A percentile compares a stretch with the other conserved stretches of the same genome.
Conservation (phyloP, 2,888 invertebrate species). For the Polydrusus cervinus region DNA sequence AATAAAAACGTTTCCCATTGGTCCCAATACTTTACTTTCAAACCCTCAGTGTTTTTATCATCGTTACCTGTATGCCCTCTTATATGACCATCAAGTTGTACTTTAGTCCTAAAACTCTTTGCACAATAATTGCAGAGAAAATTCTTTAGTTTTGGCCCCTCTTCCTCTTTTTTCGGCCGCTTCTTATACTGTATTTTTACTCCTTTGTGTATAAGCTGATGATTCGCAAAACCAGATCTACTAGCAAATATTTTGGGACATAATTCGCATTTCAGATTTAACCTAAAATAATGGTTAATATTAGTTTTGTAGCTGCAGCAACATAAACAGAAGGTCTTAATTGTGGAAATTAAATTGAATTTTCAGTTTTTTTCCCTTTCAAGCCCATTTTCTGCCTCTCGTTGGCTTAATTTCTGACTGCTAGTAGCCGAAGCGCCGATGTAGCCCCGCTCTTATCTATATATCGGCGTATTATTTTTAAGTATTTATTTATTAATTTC, state of each 20-base stretch:
- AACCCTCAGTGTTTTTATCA: neutral
- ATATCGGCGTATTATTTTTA: too few relatives aligned
- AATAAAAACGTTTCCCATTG: too few relatives aligned
- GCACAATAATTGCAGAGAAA: conserved; percentile 56
- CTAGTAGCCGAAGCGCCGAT: too few relatives aligned
- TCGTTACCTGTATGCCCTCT: conserved; percentile 53
- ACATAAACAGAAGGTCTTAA: too few relatives aligned
- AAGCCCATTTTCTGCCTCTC: too few relatives aligned
- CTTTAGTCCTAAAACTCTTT: conserved; percentile 55
- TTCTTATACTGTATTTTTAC: conserved; percentile 56
- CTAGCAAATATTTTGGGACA: conserved; percentile 59
- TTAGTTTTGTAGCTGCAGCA: neutral
- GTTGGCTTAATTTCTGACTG: too few relatives aligned
- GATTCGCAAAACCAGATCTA: conserved; percentile 58
- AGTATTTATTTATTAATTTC: too few relatives aligned
- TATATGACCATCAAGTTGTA: conserved; percentile 54
- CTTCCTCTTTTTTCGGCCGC: conserved; percentile 50
- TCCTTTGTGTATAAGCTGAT: conserved; percentile 58
- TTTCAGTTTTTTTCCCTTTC: too few relatives aligned
- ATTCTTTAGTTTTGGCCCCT: conserved; percentile 50
- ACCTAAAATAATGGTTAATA: conserved; percentile 36
- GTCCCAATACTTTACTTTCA: too few relatives aligned
- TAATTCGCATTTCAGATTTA: conserved; percentile 56
- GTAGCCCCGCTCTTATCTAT: too few relatives aligned
- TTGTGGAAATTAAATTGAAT: too few relatives aligned